Conservation (phyloP, 1,140 invertebrate genomes). For the Meloidogyne hapla region DNA sequence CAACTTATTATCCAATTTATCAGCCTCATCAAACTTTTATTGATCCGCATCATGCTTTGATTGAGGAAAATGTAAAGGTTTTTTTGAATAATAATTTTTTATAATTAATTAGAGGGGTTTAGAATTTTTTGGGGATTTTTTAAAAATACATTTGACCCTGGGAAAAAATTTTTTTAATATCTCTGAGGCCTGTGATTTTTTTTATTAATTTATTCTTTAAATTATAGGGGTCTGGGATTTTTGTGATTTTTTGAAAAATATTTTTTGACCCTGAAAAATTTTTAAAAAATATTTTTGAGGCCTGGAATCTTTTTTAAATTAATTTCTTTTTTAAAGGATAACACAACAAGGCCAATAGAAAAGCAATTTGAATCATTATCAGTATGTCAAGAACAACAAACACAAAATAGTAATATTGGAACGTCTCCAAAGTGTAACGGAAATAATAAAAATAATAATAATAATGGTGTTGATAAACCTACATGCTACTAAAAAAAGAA, state of each 20-base stretch:
- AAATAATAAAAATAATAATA: conserved; percentile 14
- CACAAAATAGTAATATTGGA: too few species aligned
- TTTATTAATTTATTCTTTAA: too few species aligned
- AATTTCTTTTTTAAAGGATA: background rate
- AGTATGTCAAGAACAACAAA: background rate
- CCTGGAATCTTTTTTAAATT: too few species aligned
- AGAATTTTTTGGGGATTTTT: too few species aligned
- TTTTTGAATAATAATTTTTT: background rate
- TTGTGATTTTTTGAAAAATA: too few species aligned
- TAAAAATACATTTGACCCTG: too few species aligned
- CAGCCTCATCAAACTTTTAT: background rate
- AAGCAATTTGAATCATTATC: background rate
- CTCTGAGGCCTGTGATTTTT: too few species aligned
- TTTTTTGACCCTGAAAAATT: too few species aligned
- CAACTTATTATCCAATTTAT: conserved; percentile 1
- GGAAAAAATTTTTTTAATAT: too few species aligned
- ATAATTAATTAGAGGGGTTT: too few species aligned
- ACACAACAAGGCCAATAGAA: background rate
- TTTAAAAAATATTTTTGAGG: too few species aligned
- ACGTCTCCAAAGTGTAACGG: background rate
- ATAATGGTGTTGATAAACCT: background rate
- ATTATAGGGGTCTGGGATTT: too few species aligned
- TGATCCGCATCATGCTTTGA: background rate
- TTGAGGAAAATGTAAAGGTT: background rate
- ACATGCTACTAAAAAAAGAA: background rate